A percentile compares a stretch with the other conserved stretches of the same genome.
These are phyloP conservation scores for Cataglyphis albicans DNA, from an alignment of 2,888 invertebrate species.

Conservation along the genomic window DNA sequence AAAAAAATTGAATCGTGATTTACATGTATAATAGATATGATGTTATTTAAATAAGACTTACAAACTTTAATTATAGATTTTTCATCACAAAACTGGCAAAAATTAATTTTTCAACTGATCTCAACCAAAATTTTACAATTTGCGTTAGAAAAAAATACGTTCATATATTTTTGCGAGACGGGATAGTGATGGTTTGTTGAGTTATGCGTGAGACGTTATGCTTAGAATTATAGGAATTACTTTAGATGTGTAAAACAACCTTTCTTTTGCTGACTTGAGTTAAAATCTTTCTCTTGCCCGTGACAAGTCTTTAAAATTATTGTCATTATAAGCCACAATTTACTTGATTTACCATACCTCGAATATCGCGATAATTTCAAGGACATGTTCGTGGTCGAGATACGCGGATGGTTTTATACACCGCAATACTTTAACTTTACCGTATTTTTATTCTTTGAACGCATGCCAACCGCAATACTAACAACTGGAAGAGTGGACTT, in stretches of 20 bases:
- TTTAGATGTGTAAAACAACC: neutral
- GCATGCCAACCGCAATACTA: constrained; percentile 83
- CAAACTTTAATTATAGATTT: neutral
- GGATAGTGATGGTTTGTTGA: neutral
- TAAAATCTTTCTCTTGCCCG: neutral
- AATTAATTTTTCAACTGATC: neutral
- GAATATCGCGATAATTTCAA: constrained; percentile 59
- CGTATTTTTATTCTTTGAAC: constrained; percentile 80
- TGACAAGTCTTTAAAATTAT: constrained; percentile 60
- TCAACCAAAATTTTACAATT: constrained; percentile 2
- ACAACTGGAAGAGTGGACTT: constrained; percentile 84
- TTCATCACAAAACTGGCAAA: neutral
- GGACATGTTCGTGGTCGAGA: constrained; percentile 45
- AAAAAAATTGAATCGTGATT: neutral
- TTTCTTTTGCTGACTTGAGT: neutral
- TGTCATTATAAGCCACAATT: neutral
- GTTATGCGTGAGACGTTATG: neutral
- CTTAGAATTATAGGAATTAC: constrained; percentile 25
- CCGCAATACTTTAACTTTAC: constrained; percentile 73
- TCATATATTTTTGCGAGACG: neutral
- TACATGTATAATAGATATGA: neutral
- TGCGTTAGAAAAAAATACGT: neutral
- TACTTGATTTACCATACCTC: neutral
- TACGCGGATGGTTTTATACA: constrained; percentile 49
- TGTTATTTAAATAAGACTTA: neutral